A percentile compares a stretch with the other conserved stretches of the same genome.
These are phyloP conservation scores for Rhodophaea formosa DNA, from an alignment of 2,888 invertebrate species.

Conservation along the genomic window DNA sequence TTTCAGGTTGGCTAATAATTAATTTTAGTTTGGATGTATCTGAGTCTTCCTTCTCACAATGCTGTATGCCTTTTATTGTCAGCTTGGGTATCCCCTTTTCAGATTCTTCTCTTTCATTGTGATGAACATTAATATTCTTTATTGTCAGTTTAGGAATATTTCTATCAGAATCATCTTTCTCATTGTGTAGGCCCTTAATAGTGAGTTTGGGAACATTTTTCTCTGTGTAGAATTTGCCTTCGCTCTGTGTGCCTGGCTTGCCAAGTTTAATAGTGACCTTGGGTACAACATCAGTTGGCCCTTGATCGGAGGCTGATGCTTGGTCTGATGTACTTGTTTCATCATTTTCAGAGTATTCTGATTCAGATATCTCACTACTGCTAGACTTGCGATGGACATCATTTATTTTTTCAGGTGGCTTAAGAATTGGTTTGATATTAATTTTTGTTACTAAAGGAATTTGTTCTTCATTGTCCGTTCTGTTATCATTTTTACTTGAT, in stretches of 20 bases:
- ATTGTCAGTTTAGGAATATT: conserved; percentile 60
- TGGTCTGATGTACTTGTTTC: conserved; percentile 72
- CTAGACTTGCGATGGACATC: conserved; percentile 73
- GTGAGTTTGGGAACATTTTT: conserved; percentile 71
- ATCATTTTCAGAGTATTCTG: conserved; percentile 79
- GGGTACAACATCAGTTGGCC: conserved; percentile 59
- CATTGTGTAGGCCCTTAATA: conserved; percentile 64
- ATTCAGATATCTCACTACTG: conserved; percentile 78
- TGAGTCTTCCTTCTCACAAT: conserved; percentile 56
- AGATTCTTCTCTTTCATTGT: conserved; percentile 56
- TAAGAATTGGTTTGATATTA: conserved; percentile 75
- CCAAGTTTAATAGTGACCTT: conserved; percentile 75
- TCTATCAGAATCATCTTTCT: conserved; percentile 55
- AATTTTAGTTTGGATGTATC: conserved; percentile 65
- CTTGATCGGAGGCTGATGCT: conserved; percentile 68
- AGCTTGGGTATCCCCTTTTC: conserved; percentile 71
- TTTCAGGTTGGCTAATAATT: conserved; percentile 63
- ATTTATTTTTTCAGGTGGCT: conserved; percentile 70
- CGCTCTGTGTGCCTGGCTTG: conserved; percentile 68
- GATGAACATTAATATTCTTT: conserved; percentile 61
- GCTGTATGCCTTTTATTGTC: conserved; percentile 67
- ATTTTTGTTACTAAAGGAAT: conserved; percentile 67
- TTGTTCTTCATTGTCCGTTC: conserved; percentile 43
- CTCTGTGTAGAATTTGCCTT: conserved; percentile 71
- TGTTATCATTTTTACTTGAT: conserved; percentile 37